Percentiles rank a stretch among this genome's conserved stretches.
phyloP scores from a whole-genome alignment of 2,113 vertebrate genomes.

The Centropus bengalensis region DNA sequence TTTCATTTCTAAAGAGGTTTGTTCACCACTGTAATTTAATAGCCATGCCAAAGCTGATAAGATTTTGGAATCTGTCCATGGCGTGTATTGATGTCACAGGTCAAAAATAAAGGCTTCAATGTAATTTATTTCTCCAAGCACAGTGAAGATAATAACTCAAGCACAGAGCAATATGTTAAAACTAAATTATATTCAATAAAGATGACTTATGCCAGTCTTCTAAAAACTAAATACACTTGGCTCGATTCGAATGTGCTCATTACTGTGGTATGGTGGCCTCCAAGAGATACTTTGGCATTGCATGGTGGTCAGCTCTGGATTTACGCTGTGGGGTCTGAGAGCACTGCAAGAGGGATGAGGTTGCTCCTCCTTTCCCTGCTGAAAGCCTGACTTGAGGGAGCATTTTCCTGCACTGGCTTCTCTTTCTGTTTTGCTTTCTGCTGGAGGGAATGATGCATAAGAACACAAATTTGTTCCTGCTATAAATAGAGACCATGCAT shows the following conservation, averaged over 20 bases:
- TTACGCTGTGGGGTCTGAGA: not conserved
- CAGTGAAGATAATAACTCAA: conserved; percentile 76
- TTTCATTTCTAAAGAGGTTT: conserved; percentile 78
- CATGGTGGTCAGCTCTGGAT: not conserved
- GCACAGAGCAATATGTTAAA: conserved; percentile 76
- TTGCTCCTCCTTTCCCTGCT: not conserved
- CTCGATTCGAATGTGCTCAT: conserved; percentile 39
- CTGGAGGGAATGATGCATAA: conserved; percentile 26
- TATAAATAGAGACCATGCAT: conserved; percentile 32
- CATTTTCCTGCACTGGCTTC: not conserved
- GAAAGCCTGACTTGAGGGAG: not conserved
- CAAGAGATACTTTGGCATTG: not conserved
- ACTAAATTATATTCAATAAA: conserved; percentile 76
- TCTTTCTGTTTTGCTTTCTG: conserved; percentile 34
- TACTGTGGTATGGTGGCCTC: not conserved
- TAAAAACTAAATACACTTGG: conserved; percentile 65
- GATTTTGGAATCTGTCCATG: conserved; percentile 75
- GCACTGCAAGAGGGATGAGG: not conserved
- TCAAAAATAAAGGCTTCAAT: conserved; percentile 76
- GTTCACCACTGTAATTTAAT: conserved; percentile 76
- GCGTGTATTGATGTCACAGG: conserved; percentile 76
- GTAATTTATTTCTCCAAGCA: conserved; percentile 76
- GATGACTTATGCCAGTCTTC: conserved; percentile 75
- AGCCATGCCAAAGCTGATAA: conserved; percentile 74
- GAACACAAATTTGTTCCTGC: not conserved